Base-by-base conservation (phyloP, 2,113 vertebrate species). In the Bujurquina vittata region DNA sequence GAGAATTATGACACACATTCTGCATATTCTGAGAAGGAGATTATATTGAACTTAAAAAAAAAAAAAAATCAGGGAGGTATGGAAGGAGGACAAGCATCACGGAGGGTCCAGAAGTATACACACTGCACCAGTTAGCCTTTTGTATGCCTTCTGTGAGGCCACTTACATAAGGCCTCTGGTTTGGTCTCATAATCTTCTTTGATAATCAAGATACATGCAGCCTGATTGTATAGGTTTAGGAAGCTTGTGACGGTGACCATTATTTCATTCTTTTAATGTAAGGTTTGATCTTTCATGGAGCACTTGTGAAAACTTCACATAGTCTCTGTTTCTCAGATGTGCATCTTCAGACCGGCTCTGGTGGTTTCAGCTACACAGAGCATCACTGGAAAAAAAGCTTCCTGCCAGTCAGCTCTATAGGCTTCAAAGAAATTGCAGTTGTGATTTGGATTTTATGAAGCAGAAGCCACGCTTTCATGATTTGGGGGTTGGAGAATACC, bases 361-460 rank as follows among this genome's bases (percentile, higher is more conserved):
- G 74, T 67, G 83, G 37, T 77, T 81, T 78, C 33, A 74, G 86
- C 81, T 60, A 63, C 82, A 81, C 17, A 69, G 26, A 83, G 76
- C 75, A 83, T 84, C 83, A 54, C 22, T 79, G 75, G 67, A 79
- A 73, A 52, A 80, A 58, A 88, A 62, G 33, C 75, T 78, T 56
- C 18, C 80, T 80, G 80, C 75, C 74, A 84, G 83, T 75, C 62
- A 85, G 82, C 84, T 89, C 82, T 62, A 40, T 65, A 65, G 78
- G 77, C 88, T 89, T 91, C 85, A 90, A 87, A 90, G 84, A 75
- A 52, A 62, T 79, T 77, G 33, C 60, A 31, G 75, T 86, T 84
- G 72, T 79, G 80, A 89, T 91, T 85, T 89, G 78, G 77, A 46
- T 89, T 89, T 90, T 75, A 80, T 82, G 62, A 87, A 88, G 81